Conservation (phyloP, 2,888 invertebrate genomes). For the Ochropleura leucogaster region DNA sequence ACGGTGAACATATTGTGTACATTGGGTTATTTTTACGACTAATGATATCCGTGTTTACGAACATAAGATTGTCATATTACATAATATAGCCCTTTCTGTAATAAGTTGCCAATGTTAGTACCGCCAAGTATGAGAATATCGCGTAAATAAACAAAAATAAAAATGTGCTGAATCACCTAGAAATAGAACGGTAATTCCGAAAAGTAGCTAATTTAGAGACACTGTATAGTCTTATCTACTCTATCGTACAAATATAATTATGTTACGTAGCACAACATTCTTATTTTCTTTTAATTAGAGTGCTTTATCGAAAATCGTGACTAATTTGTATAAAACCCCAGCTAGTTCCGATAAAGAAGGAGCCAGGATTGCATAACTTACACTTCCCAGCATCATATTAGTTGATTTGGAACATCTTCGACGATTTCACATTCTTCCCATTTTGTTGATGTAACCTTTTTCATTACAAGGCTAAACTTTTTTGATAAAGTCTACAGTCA, state of each 20-base stretch:
- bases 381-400: too few species aligned
- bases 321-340: too few species aligned
- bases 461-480: too few species aligned
- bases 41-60: slow-evolving; percentile 60
- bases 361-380: too few species aligned
- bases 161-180: not conserved
- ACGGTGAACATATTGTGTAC: slow-evolving; percentile 44
- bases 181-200: not conserved
- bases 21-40: slow-evolving; percentile 55
- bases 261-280: not conserved
- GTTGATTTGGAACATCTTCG: too few species aligned
- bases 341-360: too few species aligned
- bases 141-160: slow-evolving; percentile 17
- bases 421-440: too few species aligned
- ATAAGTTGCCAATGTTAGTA: slow-evolving; percentile 38
- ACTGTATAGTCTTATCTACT: not conserved
- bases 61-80: slow-evolving; percentile 46
- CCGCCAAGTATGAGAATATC: not conserved
- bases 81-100: slow-evolving; percentile 33
- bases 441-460: too few species aligned
- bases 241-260: not conserved
- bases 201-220: too few species aligned
- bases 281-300: too few species aligned
- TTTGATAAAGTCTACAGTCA: too few species aligned
- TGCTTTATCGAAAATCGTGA: too few species aligned